A percentile compares a stretch with the other conserved stretches of the same genome.
These are phyloP conservation scores for Nematopogon swammerdamellus DNA, from an alignment of 2,888 invertebrate genomes.

Conservation along the genomic window DNA sequence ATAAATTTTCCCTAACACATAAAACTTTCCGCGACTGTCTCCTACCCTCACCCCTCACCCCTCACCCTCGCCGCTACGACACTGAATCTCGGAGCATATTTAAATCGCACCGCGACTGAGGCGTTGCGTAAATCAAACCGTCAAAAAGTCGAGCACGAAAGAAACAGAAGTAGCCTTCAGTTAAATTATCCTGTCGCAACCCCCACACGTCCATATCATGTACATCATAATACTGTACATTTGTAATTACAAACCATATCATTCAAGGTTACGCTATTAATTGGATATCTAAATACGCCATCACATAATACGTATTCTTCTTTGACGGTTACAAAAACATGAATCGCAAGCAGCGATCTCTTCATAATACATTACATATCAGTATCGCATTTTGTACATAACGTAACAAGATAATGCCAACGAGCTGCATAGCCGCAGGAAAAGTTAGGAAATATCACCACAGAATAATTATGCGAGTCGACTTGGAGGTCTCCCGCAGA, in stretches of 20 bases:
- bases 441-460: not conserved
- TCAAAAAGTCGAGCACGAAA: not conserved
- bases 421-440: not conserved
- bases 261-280: no score
- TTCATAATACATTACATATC: no score
- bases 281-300: no score
- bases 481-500: not conserved
- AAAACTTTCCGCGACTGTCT: slow-evolving; percentile 44
- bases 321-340: no score
- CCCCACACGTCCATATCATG: no score
- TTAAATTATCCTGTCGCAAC: no score
- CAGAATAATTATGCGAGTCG: not conserved
- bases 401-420: no score
- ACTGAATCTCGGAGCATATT: not conserved
- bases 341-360: no score
- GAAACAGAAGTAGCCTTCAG: not conserved
- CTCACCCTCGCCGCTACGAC: slow-evolving; percentile 11
- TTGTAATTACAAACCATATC: no score
- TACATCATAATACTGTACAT: no score
- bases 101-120: not conserved
- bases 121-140: not conserved
- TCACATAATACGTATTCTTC: no score
- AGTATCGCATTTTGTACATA: no score
- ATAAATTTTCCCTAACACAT: slow-evolving; percentile 36
- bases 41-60: slow-evolving; percentile 35